Evolutionary conservation across 2,888 invertebrate genomes (phyloP).

Genomic region (Amphipoea lucens): DNA sequence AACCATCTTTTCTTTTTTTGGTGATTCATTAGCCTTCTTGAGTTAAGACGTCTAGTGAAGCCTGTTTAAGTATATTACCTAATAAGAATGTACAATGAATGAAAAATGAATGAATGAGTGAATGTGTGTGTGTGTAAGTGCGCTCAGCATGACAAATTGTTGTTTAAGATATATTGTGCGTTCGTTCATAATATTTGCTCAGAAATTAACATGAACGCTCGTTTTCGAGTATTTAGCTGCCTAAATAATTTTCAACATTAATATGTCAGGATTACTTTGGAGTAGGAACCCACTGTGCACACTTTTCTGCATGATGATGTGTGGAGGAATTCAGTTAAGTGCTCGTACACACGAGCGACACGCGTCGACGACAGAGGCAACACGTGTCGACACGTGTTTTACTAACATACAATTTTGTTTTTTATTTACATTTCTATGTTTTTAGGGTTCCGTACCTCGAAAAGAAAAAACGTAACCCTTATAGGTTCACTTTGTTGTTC

Average conservation of each 20-base stretch:
- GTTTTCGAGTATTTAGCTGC: background rate
- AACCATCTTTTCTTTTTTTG: background rate
- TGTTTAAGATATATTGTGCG: constrained; percentile 11
- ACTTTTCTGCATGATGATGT: background rate
- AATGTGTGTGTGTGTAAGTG: too few species aligned
- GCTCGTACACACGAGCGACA: background rate
- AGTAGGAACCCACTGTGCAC: background rate
- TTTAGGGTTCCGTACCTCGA: too few species aligned
- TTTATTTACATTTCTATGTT: too few species aligned
- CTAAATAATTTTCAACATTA: constrained; percentile 19
- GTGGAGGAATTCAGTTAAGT: background rate
- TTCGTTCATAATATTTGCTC: constrained; percentile 10
- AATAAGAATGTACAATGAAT: background rate
- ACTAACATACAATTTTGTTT: background rate
- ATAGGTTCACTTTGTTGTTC: too few species aligned
- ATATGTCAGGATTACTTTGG: constrained; percentile 24
- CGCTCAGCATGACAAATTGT: constrained; percentile 19
- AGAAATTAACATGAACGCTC: constrained; percentile 14
- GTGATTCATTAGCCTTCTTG: background rate
- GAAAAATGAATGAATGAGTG: too few species aligned
- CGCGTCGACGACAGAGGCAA: background rate
- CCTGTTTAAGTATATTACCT: background rate
- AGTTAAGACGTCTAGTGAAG: background rate
- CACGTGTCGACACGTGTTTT: background rate
- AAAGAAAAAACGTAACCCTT: too few species aligned